Evolutionary conservation across 1,140 invertebrate genomes (phyloP), one percentile per base, ranked within the genome.

Genomic region (Heliothis subflexa): DNA sequence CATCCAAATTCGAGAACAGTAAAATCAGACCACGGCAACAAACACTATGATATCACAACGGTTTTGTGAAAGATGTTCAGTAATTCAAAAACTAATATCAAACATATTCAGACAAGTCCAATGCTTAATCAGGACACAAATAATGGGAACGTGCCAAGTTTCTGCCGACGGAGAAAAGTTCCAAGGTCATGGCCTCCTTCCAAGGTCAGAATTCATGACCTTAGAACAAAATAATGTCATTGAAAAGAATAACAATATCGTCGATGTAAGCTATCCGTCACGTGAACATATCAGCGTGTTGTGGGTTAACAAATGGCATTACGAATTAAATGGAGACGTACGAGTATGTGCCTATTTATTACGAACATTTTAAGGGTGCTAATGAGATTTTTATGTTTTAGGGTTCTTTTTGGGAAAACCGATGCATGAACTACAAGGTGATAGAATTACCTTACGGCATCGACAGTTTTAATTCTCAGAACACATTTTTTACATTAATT

Each of bases 321-420:
- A 68, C 45, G 47, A 68, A 68, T 68, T 68, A 68, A 68, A 68
- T 68, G 9, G 47, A 50, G 52, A 47, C 9, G 14, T 3, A 66
- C n/a, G n/a, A n/a, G n/a, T n/a, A 40, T 40, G 33, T 40, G 33
- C 4, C 13, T 21, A 68, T 50, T 68, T 68, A 52, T 68, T 68
- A 14, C 28, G n/a, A 49, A 52, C 64, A 28, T 68, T 68, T 50
- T 50, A 50, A 68, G 13, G 12, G 1, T 21, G 47, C 33, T 68
- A 50, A 68, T 68, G 47, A 25, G 47, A 14, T 68, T 50, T 50
- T 0, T 4, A 12, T n/a, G 14, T 62, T 64, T 64, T 12, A 28
- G 61, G 16, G 33, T 45, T 45, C 28, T 9, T 2, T 21, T 10
- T 14, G 4, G 28, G 9, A 33, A 33, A 59, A 59, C 21, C 33